Percentiles rank a stretch among this genome's conserved stretches.
phyloP scores from a whole-genome alignment of 2,113 vertebrate genomes.

The Pycnonotus jocosus region DNA sequence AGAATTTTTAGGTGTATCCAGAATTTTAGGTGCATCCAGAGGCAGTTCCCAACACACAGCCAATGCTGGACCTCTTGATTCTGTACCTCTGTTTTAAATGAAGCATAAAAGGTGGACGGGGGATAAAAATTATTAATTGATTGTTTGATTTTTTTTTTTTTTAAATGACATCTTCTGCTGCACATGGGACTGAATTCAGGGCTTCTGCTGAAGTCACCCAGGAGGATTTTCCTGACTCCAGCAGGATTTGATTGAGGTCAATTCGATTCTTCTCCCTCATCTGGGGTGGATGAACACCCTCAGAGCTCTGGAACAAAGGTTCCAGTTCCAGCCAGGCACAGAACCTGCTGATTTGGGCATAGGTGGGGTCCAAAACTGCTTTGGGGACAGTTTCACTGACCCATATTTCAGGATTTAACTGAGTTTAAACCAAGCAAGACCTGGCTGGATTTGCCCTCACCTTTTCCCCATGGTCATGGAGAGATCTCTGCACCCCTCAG shows the following conservation, averaged over 20 bases:
- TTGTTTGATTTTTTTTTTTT: not conserved
- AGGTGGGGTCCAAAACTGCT: not conserved
- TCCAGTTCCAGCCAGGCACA: not conserved
- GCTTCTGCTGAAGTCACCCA: not conserved
- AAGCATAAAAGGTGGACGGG: not conserved
- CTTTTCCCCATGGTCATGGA: accelerated
- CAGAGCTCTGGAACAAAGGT: not conserved
- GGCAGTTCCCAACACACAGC: not conserved
- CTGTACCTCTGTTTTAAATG: not conserved
- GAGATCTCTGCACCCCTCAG: not conserved
- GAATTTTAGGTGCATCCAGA: not conserved
- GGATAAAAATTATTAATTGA: not conserved
- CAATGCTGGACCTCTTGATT: not conserved
- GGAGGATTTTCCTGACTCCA: not conserved
- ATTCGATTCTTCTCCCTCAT: not conserved
- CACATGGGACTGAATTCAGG: not conserved
- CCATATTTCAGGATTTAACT: too few species aligned
- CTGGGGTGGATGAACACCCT: not conserved
- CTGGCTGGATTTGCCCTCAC: not conserved
- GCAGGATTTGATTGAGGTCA: not conserved
- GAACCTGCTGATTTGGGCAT: not conserved
- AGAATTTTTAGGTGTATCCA: not conserved
- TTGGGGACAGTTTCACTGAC: not conserved
- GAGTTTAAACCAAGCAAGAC: not conserved
- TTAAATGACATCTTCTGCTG: not conserved